These are phyloP conservation scores for Acanthisitta chloris DNA, from an alignment of 2,113 vertebrate species.

Conservation along the genomic window DNA sequence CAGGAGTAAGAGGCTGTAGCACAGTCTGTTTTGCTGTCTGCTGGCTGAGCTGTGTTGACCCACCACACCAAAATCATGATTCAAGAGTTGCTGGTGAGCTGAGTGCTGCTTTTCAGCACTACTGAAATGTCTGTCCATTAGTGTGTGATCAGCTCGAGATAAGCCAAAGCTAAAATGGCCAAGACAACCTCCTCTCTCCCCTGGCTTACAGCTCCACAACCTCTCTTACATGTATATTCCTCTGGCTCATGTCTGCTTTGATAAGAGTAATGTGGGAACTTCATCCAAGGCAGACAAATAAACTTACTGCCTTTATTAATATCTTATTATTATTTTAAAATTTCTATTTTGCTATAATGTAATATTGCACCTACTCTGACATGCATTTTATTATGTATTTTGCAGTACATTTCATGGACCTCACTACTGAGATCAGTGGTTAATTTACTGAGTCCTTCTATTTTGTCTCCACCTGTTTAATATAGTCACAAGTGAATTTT, in stretches of 20 bases:
- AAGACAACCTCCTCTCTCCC: background rate
- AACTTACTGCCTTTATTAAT: too few species aligned
- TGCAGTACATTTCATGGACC: background rate
- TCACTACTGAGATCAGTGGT: background rate
- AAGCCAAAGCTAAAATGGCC: background rate
- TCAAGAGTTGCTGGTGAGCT: background rate
- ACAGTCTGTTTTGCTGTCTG: background rate
- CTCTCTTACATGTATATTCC: background rate
- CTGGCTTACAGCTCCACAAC: background rate
- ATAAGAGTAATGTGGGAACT: background rate
- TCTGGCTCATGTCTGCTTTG: background rate
- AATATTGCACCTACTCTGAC: background rate
- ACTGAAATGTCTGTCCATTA: background rate
- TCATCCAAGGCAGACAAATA: background rate
- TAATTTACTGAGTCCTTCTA: background rate
- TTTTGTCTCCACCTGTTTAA: background rate
- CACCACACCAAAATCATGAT: background rate
- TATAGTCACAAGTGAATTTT: background rate
- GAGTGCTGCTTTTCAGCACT: background rate
- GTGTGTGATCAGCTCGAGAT: background rate
- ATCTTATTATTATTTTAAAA: too few species aligned
- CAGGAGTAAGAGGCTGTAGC: background rate
- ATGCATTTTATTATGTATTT: background rate
- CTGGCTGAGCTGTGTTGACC: background rate
- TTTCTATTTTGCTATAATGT: background rate